Conservation (phyloP, 2,888 invertebrate species). For the Pammene aurita region DNA sequence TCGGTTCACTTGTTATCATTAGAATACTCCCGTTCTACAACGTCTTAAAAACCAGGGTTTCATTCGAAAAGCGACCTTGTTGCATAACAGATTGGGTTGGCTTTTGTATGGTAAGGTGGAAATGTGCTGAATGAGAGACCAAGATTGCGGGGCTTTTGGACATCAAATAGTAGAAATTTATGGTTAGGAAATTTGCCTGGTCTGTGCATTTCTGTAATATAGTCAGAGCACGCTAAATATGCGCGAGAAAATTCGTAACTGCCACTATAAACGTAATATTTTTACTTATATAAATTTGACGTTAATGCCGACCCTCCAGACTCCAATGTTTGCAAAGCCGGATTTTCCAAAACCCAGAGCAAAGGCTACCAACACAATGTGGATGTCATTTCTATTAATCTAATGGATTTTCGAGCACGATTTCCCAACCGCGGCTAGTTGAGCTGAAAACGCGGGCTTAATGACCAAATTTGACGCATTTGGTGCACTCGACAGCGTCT, state of each 20-base stretch:
- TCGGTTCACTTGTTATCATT: slow-evolving; percentile 37
- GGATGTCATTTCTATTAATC: background rate
- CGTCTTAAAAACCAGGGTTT: background rate
- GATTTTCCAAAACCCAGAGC: no score
- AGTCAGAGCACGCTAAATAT: no score
- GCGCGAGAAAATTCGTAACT: no score
- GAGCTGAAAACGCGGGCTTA: background rate
- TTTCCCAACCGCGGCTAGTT: background rate
- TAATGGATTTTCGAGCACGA: background rate
- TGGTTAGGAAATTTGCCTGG: slow-evolving; percentile 10
- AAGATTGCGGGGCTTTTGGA: slow-evolving; percentile 8
- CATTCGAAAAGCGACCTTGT: slow-evolving; percentile 26
- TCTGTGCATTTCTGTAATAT: background rate
- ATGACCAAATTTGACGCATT: background rate
- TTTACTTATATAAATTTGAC: no score
- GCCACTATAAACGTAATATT: no score
- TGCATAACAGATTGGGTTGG: background rate
- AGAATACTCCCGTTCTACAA: slow-evolving; percentile 21
- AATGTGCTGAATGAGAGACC: slow-evolving; percentile 14
- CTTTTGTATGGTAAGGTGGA: background rate
- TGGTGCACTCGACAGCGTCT: slow-evolving; percentile 1
- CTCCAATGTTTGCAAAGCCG: no score
- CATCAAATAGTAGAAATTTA: slow-evolving; percentile 33
- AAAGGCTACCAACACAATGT: background rate
- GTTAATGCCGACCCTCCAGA: no score